A percentile compares a stretch with the other conserved stretches of the same genome.
These are phyloP conservation scores for Mesaphorura yosii DNA, from an alignment of 1,140 invertebrate genomes.

Conservation along the genomic window DNA sequence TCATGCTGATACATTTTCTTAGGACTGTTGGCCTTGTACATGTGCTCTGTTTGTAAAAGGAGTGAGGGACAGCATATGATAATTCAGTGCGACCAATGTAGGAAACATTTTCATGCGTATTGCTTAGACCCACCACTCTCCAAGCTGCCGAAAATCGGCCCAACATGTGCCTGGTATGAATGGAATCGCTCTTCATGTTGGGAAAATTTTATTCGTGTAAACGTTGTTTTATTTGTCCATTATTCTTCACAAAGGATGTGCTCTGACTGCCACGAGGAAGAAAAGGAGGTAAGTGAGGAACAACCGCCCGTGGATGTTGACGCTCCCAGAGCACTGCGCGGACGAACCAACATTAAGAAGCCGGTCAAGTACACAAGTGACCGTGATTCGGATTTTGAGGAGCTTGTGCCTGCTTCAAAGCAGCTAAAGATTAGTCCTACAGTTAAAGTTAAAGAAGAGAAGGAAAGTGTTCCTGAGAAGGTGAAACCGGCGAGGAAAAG, in stretches of 20 bases:
- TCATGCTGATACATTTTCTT: neutral
- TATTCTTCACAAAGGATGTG: slow-evolving; percentile 53
- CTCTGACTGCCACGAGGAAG: slow-evolving; percentile 64
- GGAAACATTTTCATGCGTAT: slow-evolving; percentile 69
- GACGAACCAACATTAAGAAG: slow-evolving; percentile 26
- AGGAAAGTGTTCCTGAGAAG: neutral
- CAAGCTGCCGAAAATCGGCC: slow-evolving; percentile 87
- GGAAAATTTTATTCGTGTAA: slow-evolving; percentile 6
- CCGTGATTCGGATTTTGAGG: slow-evolving; percentile 36
- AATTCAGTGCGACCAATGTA: slow-evolving; percentile 88
- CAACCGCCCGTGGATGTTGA: slow-evolving; percentile 36
- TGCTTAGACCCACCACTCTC: slow-evolving; percentile 85
- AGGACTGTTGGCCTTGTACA: neutral
- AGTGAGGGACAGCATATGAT: slow-evolving; percentile 74
- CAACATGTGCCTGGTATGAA: slow-evolving; percentile 73
- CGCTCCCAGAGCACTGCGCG: slow-evolving; percentile 57
- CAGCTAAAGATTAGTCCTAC: slow-evolving; percentile 3
- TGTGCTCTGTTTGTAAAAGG: slow-evolving; percentile 69
- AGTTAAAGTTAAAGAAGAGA: neutral
- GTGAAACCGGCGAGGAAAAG: neutral
- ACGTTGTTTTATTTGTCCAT: neutral
- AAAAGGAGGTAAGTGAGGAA: slow-evolving; percentile 55
- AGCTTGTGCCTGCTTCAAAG: neutral
- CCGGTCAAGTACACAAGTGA: slow-evolving; percentile 23
- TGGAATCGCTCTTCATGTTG: neutral